Conservation (phyloP, 2,113 vertebrate species). For the Petrocephalus zakoni region DNA sequence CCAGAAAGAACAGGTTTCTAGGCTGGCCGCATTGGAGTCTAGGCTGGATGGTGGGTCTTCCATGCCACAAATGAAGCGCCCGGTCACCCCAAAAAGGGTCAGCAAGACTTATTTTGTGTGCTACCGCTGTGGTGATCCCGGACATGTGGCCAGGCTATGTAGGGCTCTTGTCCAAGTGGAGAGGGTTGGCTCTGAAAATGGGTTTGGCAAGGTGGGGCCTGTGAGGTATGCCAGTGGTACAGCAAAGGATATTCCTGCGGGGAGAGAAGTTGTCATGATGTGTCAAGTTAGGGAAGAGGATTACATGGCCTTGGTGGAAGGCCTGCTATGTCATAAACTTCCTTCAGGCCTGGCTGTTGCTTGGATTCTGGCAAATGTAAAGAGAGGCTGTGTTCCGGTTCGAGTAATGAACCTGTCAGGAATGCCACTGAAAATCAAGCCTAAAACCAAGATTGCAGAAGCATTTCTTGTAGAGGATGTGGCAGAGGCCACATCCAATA, state of each 20-base stretch:
- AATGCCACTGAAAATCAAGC: background rate
- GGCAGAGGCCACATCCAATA: fast-evolving
- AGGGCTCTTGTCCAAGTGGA: background rate
- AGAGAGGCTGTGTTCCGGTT: background rate
- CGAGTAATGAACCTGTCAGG: background rate
- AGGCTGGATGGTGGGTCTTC: background rate
- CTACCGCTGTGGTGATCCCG: background rate
- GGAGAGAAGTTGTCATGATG: background rate
- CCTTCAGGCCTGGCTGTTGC: background rate
- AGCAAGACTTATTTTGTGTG: background rate
- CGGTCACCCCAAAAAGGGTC: background rate
- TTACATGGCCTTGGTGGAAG: background rate
- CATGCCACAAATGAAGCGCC: background rate
- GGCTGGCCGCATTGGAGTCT: background rate
- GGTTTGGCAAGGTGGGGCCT: background rate
- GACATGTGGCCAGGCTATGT: background rate
- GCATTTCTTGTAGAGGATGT: background rate
- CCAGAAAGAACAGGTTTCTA: background rate
- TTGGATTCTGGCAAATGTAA: background rate
- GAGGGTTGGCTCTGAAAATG: background rate
- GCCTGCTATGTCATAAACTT: background rate
- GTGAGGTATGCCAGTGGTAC: background rate
- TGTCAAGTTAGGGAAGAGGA: background rate
- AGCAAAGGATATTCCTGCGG: background rate
- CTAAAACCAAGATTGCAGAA: background rate